Percentiles rank a stretch among this genome's conserved stretches.
phyloP scores from a whole-genome alignment of 2,797 vertebrate species.

The Thripadectes ignobilis region DNA sequence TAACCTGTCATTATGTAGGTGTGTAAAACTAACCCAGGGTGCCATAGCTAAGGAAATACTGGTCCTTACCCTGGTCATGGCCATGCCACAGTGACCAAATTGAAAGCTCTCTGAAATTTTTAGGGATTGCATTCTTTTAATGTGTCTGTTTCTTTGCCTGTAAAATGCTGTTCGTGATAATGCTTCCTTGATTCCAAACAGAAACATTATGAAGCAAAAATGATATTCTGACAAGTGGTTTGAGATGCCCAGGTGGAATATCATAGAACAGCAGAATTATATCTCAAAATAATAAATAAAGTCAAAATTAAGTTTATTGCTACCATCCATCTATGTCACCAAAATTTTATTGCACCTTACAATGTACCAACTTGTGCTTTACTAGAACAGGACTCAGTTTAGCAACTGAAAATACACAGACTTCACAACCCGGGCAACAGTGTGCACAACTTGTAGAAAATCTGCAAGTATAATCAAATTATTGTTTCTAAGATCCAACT shows the following conservation, averaged over 20 bases:
- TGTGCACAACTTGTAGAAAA: background rate
- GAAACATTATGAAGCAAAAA: background rate
- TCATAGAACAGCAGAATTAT: background rate
- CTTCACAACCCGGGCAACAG: background rate
- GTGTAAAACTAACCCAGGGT: background rate
- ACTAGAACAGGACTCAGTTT: background rate
- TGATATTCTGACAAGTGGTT: background rate
- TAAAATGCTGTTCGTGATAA: background rate
- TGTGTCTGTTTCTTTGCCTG: background rate
- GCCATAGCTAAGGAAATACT: background rate
- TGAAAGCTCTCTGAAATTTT: background rate
- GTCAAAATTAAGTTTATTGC: background rate
- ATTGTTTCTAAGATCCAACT: background rate
- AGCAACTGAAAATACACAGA: background rate
- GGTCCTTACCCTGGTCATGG: background rate
- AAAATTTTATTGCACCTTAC: background rate
- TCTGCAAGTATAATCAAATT: background rate
- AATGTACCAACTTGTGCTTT: background rate
- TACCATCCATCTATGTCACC: background rate
- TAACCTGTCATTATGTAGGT: background rate
- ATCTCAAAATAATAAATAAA: background rate
- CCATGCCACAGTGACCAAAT: background rate
- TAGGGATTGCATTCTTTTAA: background rate
- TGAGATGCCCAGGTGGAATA: background rate
- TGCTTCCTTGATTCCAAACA: background rate